These are phyloP conservation scores for Nasonia giraulti DNA, from an alignment of 1,140 invertebrate species.

Conservation along the genomic window DNA sequence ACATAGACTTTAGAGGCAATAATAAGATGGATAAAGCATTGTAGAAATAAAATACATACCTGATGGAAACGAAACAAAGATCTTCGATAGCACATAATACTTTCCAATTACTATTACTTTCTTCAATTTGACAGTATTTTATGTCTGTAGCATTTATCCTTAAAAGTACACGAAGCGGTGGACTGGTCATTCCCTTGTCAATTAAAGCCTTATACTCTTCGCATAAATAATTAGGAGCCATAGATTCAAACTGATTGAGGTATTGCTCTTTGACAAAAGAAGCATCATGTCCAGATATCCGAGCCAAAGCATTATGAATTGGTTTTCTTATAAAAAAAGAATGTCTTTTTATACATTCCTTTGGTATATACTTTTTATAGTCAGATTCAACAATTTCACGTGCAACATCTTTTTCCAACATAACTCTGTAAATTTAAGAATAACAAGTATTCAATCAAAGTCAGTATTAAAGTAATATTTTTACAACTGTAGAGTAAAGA, in stretches of 20 bases:
- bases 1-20: constrained; percentile 16
- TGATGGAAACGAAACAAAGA: constrained; percentile 84
- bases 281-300: constrained; percentile 78
- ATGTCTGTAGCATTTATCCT: constrained; percentile 79
- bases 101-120: constrained; percentile 75
- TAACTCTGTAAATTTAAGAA: constrained; percentile 76
- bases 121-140: constrained; percentile 80
- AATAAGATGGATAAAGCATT: background rate
- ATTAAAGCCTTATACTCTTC: constrained; percentile 84
- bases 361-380: constrained; percentile 88
- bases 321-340: constrained; percentile 84
- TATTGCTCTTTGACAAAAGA: constrained; percentile 85
- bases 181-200: constrained; percentile 73
- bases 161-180: constrained; percentile 71
- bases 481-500: background rate
- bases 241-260: constrained; percentile 82
- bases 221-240: constrained; percentile 87
- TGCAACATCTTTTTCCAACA: constrained; percentile 81
- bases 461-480: background rate
- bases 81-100: constrained; percentile 88
- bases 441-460: constrained; percentile 21
- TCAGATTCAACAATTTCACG: constrained; percentile 81
- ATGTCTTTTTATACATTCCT: constrained; percentile 83
- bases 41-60: constrained; percentile 60
- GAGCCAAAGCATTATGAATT: constrained; percentile 80